These are phyloP conservation scores for Perdita meconis DNA, from an alignment of 2,888 invertebrate genomes.

Conservation along the genomic window DNA sequence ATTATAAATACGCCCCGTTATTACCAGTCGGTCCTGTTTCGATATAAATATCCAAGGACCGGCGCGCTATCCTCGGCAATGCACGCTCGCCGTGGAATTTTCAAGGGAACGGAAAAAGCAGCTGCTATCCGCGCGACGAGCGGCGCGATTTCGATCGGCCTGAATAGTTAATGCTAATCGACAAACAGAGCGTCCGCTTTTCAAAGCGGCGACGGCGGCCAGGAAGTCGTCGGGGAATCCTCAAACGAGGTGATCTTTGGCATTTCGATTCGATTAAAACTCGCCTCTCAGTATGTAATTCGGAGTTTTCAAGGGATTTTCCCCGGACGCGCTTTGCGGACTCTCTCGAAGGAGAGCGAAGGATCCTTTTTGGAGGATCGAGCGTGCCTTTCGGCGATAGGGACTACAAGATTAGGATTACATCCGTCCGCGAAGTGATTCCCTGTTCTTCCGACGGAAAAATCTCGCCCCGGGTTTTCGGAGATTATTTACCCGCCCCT, in stretches of 20 bases:
- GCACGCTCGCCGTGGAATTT: slow-evolving; percentile 14
- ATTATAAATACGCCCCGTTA: slow-evolving; percentile 37
- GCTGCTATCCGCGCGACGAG: slow-evolving; percentile 2
- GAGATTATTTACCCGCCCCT: not conserved
- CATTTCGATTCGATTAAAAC: not conserved
- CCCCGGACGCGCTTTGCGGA: not conserved
- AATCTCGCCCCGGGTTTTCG: not conserved
- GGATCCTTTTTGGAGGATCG: not conserved
- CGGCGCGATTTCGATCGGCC: slow-evolving; percentile 25
- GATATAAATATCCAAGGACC: slow-evolving; percentile 19
- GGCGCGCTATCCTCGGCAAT: not conserved
- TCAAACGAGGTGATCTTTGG: not conserved
- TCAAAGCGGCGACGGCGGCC: not conserved
- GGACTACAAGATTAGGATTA: not conserved
- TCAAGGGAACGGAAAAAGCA: slow-evolving; percentile 1
- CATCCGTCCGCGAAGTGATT: not conserved
- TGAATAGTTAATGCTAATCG: slow-evolving; percentile 37
- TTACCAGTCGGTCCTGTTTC: not conserved
- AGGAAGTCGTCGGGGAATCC: slow-evolving; percentile 10
- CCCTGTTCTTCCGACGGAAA: not conserved
- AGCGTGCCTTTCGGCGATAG: not conserved
- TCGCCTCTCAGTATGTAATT: slow-evolving; percentile 21
- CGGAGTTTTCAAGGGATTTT: slow-evolving; percentile 1
- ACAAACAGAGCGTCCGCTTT: slow-evolving; percentile 19
- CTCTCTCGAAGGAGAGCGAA: not conserved